Percentiles rank a stretch among this genome's conserved stretches.
These are phyloP conservation scores for Lymantria monacha DNA, from an alignment of 2,888 invertebrate genomes.

Conservation along the genomic window DNA sequence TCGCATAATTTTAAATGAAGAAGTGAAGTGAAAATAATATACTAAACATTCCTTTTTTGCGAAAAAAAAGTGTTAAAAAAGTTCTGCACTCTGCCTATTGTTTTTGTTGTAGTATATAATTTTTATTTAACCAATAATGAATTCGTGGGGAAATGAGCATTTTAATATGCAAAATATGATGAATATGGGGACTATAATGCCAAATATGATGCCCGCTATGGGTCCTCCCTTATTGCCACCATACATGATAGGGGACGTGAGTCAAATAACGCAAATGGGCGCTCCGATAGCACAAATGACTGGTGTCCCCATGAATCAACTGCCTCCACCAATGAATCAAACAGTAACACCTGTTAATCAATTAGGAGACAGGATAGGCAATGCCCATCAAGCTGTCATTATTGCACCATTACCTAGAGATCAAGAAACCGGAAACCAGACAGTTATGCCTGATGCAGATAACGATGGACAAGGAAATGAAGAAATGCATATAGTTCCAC, in stretches of 20 bases:
- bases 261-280: constrained; percentile 13
- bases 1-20: no score
- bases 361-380: constrained; percentile 1
- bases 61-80: no score
- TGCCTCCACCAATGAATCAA: constrained; percentile 17
- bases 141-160: constrained; percentile 33
- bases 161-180: constrained; percentile 32
- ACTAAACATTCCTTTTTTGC: no score
- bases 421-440: constrained; percentile 5
- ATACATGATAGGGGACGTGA: constrained; percentile 19
- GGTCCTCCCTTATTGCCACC: constrained; percentile 12
- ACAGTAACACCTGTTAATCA: constrained; percentile 8
- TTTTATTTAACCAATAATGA: constrained; percentile 11
- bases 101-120: no score
- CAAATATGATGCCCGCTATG: constrained; percentile 21
- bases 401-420: constrained; percentile 23
- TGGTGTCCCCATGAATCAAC: neutral
- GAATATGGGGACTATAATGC: constrained; percentile 26
- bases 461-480: constrained; percentile 6
- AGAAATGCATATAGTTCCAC: constrained; percentile 1
- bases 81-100: no score
- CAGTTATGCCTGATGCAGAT: neutral
- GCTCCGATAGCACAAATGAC: constrained; percentile 16
- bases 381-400: constrained; percentile 9
- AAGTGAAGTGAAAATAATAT: no score